Percentiles rank a stretch among this genome's conserved stretches.
Evolutionary conservation across 2,888 invertebrate genomes (phyloP).

Genomic region (Micoletzkya japonica): DNA sequence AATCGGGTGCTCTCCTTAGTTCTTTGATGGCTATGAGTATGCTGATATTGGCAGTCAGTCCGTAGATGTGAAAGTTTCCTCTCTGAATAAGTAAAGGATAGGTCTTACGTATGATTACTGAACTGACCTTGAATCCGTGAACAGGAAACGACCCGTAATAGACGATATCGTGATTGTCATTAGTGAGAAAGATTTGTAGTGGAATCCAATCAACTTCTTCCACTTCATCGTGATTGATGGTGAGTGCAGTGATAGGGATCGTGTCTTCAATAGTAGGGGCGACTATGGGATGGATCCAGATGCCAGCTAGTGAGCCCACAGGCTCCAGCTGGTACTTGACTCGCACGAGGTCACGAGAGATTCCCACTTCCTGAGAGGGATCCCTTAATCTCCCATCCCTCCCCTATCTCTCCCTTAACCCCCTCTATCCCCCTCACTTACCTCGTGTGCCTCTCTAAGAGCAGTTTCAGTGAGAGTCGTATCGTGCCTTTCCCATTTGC

Average conservation of each 20-base stretch:
- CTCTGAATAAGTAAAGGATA: neutral
- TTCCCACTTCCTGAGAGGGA: constrained; percentile 11
- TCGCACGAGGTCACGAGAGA: neutral
- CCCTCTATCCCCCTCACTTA: neutral
- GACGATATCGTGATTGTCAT: neutral
- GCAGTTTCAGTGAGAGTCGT: constrained; percentile 18
- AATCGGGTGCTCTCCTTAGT: constrained; percentile 1
- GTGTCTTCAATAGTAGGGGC: constrained; percentile 2
- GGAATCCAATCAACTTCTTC: constrained; percentile 13
- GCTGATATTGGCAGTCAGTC: constrained; percentile 23
- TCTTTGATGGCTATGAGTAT: constrained; percentile 22
- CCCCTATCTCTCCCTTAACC: no score
- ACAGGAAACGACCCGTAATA: neutral
- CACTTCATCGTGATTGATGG: constrained; percentile 13
- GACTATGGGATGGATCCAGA: constrained; percentile 19
- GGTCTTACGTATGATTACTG: neutral
- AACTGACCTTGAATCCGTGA: constrained; percentile 11
- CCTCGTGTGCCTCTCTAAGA: constrained; percentile 20
- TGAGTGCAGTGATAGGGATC: no score
- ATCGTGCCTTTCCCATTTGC: constrained; percentile 16
- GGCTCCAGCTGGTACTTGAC: constrained; percentile 15
- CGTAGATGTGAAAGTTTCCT: constrained; percentile 9
- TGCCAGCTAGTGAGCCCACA: constrained; percentile 6
- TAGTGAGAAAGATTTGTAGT: constrained; percentile 7
- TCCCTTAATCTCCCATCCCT: no score